Conservation (phyloP, 2,797 vertebrate genomes). For the Microctenopoma lineatum region DNA sequence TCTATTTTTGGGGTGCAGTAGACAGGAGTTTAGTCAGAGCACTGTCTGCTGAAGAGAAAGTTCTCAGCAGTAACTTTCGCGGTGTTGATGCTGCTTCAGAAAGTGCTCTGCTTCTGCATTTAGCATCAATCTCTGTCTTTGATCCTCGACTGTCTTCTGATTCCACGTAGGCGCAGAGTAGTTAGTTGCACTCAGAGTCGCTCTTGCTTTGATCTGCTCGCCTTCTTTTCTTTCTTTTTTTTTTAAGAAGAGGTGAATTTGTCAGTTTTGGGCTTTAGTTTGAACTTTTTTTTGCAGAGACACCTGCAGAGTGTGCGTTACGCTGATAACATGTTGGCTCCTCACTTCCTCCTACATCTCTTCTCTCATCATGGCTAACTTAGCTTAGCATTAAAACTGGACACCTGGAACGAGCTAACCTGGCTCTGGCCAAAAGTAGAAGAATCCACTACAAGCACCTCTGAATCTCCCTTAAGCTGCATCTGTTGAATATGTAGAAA, state of each 20-base stretch:
- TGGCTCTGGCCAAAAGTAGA: not conserved
- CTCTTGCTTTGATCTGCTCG: conserved; percentile 11
- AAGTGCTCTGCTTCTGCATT: not conserved
- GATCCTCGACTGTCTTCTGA: not conserved
- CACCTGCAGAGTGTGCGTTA: not conserved
- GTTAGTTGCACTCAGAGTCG: not conserved
- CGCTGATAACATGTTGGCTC: not conserved
- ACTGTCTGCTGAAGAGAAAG: not conserved
- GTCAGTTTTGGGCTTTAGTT: not conserved
- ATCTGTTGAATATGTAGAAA: not conserved
- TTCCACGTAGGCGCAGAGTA: not conserved
- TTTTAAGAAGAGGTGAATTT: not conserved
- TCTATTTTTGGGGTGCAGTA: not conserved
- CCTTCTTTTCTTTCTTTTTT: not conserved
- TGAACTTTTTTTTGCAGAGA: not conserved
- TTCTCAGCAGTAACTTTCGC: not conserved
- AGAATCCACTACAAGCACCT: not conserved
- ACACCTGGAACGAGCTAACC: not conserved
- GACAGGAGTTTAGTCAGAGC: not conserved
- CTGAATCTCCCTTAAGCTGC: not conserved
- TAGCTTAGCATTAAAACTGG: not conserved
- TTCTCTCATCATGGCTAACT: not conserved
- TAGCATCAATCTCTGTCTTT: not conserved
- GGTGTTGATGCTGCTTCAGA: not conserved
- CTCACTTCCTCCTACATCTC: not conserved